Conservation (phyloP, 2,888 invertebrate species). For the Lacanobia wlatinum region DNA sequence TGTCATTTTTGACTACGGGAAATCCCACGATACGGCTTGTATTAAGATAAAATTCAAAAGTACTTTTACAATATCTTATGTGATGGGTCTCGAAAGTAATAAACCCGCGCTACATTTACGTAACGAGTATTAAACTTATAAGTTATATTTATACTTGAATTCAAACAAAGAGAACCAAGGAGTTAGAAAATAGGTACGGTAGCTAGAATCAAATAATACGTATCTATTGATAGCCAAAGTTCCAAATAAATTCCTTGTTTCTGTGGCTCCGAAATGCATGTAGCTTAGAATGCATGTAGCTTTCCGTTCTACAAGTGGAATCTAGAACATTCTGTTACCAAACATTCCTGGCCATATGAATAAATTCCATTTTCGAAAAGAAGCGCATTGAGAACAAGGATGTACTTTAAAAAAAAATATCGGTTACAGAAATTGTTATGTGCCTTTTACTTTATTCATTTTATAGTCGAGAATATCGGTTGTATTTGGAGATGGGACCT, state of each 20-base stretch:
- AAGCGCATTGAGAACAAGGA: background rate
- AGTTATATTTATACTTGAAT: too few relatives aligned
- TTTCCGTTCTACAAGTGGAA: conserved; percentile 17
- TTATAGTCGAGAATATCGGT: conserved; percentile 42
- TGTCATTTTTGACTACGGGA: too few relatives aligned
- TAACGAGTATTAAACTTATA: too few relatives aligned
- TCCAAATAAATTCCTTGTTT: conserved; percentile 44
- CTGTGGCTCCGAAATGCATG: conserved; percentile 32
- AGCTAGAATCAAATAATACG: conserved; percentile 29
- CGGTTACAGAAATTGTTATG: conserved; percentile 9
- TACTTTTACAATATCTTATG: too few relatives aligned
- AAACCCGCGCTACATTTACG: too few relatives aligned
- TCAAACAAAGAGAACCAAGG: background rate
- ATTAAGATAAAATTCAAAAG: too few relatives aligned
- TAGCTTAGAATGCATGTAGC: conserved; percentile 35
- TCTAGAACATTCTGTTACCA: conserved; percentile 37
- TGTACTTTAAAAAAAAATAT: conserved; percentile 1
- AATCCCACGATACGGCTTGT: too few relatives aligned
- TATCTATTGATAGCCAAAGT: conserved; percentile 17
- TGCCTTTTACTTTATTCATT: background rate
- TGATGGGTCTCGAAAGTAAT: too few relatives aligned
- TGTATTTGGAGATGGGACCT: conserved; percentile 28
- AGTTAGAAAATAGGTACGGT: conserved; percentile 4
- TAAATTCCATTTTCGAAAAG: conserved; percentile 45
- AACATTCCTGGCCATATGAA: conserved; percentile 37